Conservation (phyloP, 30 jellyfish, hydroid and myxozoan genomes). For the Turritopsis dohrnii region DNA sequence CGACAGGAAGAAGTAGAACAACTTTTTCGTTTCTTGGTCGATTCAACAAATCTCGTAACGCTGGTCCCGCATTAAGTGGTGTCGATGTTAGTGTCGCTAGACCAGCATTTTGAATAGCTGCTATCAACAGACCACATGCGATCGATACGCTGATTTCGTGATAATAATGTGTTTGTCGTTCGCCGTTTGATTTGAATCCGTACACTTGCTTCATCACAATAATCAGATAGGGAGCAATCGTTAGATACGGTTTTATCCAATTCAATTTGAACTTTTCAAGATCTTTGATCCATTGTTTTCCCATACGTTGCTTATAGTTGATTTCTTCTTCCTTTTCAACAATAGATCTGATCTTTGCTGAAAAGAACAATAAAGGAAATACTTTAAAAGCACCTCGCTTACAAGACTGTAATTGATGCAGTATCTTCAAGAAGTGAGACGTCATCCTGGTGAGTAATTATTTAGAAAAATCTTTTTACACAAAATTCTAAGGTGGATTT, state of each 20-base stretch:
- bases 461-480: too few species aligned
- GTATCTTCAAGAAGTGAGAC: too few species aligned
- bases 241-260: constrained; percentile 43
- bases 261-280: constrained; percentile 22
- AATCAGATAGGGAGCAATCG: constrained; percentile 27
- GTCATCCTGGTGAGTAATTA: too few species aligned
- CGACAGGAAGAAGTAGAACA: constrained; percentile 44
- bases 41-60: constrained; percentile 25
- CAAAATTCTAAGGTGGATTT: too few species aligned
- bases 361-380: background rate
- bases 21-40: too few species aligned
- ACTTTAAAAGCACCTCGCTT: too few species aligned
- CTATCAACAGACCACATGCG: constrained; percentile 32
- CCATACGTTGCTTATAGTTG: constrained; percentile 40
- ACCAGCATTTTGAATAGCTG: constrained; percentile 45
- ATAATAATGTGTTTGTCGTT: constrained; percentile 28
- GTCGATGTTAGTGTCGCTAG: constrained; percentile 46
- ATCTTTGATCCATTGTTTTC: constrained; percentile 38
- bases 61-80: constrained; percentile 45
- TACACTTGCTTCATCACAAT: constrained; percentile 30
- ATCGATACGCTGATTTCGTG: constrained; percentile 27
- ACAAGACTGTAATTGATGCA: too few species aligned
- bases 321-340: constrained; percentile 41
- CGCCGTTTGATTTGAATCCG: constrained; percentile 28
- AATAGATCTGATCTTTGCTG: constrained; percentile 25